Percentiles rank a stretch among this genome's conserved stretches.
Evolutionary conservation across 2,888 invertebrate species (phyloP).

Genomic region (Alentia gelatinosa): DNA sequence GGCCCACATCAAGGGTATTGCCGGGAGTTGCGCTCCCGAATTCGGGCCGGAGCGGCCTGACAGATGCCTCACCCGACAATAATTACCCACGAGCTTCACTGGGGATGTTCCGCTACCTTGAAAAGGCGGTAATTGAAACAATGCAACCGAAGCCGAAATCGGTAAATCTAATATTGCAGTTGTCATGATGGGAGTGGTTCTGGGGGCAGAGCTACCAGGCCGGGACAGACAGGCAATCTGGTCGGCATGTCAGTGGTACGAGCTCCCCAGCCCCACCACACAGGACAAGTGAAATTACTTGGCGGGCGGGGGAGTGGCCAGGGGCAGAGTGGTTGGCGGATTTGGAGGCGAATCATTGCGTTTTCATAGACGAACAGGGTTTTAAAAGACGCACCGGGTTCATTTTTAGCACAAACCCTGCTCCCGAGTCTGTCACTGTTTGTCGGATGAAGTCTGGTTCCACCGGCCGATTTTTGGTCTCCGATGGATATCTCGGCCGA

Average conservation of each 20-base stretch:
- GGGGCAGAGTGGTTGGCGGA: not conserved
- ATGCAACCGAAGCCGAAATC: constrained; percentile 41
- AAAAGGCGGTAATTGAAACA: constrained; percentile 37
- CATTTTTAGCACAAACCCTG: too few species aligned
- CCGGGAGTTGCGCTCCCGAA: not conserved
- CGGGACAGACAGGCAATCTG: constrained; percentile 33
- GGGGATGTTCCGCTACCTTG: not conserved
- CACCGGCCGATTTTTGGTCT: too few species aligned
- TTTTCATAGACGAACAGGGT: too few species aligned
- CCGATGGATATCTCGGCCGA: too few species aligned
- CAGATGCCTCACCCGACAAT: not conserved
- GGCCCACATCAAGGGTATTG: not conserved
- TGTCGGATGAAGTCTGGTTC: too few species aligned
- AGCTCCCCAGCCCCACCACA: not conserved
- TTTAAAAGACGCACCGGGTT: too few species aligned
- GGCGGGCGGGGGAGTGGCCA: not conserved
- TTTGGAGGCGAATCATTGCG: not conserved
- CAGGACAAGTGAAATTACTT: constrained; percentile 17
- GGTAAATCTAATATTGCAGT: constrained; percentile 45
- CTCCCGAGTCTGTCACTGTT: too few species aligned
- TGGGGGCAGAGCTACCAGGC: not conserved
- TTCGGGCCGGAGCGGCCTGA: not conserved
- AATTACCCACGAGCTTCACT: not conserved
- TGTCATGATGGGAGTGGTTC: not conserved
- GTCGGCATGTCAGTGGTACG: not conserved